A percentile compares a stretch with the other conserved stretches of the same genome.
These are phyloP conservation scores for Mus spicilegus DNA, from an alignment of 2,113 vertebrate species.

Conservation along the genomic window DNA sequence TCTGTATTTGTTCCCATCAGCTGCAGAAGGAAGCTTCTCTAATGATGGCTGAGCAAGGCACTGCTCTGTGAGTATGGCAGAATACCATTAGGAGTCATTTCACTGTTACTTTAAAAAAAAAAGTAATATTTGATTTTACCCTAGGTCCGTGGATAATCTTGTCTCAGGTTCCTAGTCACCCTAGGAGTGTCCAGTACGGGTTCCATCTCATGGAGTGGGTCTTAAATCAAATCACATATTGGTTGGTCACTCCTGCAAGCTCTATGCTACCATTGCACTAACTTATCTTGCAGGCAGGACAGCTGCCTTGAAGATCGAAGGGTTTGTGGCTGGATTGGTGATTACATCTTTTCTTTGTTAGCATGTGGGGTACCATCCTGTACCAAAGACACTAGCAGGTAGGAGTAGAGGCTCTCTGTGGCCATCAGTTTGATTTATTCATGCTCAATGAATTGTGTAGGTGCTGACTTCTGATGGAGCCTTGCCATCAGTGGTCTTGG, in stretches of 20 bases:
- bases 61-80: not conserved
- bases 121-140: not conserved
- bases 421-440: no score
- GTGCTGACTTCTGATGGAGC: no score
- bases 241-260: not conserved
- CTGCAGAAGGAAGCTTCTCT: not conserved
- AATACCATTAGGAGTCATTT: not conserved
- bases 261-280: not conserved
- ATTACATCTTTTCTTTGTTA: not conserved
- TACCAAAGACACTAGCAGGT: not conserved
- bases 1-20: not conserved
- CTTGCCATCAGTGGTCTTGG: not conserved
- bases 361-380: not conserved
- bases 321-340: not conserved
- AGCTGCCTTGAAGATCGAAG: not conserved
- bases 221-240: not conserved
- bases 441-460: no score
- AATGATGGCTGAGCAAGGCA: not conserved
- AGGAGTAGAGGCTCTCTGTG: not conserved
- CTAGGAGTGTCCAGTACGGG: not conserved
- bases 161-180: not conserved
- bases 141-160: not conserved
- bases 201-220: not conserved
- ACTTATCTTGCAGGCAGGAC: not conserved
- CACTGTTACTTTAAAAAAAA: not conserved